phyloP scores from a whole-genome alignment of 1,140 invertebrate genomes.

The Platyura marginata region DNA sequence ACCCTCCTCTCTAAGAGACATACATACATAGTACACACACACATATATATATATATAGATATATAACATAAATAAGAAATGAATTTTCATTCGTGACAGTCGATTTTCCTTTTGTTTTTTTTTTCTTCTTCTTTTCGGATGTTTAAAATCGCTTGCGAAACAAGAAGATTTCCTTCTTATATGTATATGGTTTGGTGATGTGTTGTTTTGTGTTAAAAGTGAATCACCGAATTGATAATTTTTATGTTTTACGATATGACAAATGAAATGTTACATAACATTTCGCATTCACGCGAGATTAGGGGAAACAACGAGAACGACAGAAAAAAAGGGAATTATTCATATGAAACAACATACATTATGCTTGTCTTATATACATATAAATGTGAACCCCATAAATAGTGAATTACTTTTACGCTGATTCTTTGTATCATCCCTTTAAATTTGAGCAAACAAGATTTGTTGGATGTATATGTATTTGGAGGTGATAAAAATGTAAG shows the following conservation, averaged over 20 bases:
- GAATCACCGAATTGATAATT: not conserved
- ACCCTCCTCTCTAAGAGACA: no score
- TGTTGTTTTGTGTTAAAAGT: no score
- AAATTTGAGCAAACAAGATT: no score
- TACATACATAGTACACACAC: no score
- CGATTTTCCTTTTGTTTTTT: constrained; percentile 1
- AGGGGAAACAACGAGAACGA: no score
- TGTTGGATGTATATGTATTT: no score
- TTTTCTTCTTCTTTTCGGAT: constrained; percentile 8
- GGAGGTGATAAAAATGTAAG: no score
- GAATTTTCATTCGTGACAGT: not conserved
- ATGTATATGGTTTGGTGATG: not conserved
- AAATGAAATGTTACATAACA: not conserved
- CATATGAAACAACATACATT: not conserved
- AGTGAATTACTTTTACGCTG: no score
- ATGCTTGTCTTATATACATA: no score
- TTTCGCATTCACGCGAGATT: not conserved
- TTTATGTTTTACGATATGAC: no score
- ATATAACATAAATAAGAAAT: not conserved
- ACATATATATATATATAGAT: not conserved
- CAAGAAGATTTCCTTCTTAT: not conserved
- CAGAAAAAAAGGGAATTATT: not conserved
- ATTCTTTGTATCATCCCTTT: no score
- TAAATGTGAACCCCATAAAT: no score
- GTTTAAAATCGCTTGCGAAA: constrained; percentile 4